These are phyloP conservation scores for Odontocolon sp. DNA, from an alignment of 2,888 invertebrate species.

Conservation along the genomic window DNA sequence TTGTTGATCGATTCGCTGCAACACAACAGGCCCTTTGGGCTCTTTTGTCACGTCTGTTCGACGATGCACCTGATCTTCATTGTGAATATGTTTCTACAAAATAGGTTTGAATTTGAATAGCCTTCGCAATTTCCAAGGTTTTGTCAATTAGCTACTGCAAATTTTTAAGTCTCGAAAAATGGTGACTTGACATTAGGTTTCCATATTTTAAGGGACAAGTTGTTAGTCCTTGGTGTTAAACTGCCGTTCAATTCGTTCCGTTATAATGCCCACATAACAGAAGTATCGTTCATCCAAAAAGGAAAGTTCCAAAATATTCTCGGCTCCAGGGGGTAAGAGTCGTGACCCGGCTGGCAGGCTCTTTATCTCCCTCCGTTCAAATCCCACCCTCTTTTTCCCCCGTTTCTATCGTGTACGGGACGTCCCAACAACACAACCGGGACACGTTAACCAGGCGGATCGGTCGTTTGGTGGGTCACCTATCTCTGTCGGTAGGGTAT, in stretches of 20 bases:
- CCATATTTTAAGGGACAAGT: too few species aligned
- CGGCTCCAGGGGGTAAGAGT: conserved; percentile 22
- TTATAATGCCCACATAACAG: background rate
- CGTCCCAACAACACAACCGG: conserved; percentile 39
- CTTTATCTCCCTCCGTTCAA: conserved; percentile 37
- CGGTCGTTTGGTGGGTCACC: conserved; percentile 32
- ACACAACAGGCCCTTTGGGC: background rate
- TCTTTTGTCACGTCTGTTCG: background rate
- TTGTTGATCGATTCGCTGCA: background rate
- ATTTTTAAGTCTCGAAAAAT: too few species aligned
- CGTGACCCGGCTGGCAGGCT: conserved; percentile 36
- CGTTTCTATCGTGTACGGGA: conserved; percentile 42
- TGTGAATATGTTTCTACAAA: too few species aligned
- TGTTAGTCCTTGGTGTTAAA: too few species aligned
- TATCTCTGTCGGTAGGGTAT: conserved; percentile 32
- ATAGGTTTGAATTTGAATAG: too few species aligned
- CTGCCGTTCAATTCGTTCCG: too few species aligned
- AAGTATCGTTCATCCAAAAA: conserved; percentile 25
- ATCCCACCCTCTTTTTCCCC: conserved; percentile 44
- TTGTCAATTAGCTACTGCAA: too few species aligned
- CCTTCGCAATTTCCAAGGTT: too few species aligned
- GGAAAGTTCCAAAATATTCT: conserved; percentile 3
- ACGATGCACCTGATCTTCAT: background rate
- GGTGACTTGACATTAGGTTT: too few species aligned
- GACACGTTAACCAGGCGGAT: conserved; percentile 33